Conservation (phyloP, 2,888 invertebrate genomes). For the Harpalus rufipes region DNA sequence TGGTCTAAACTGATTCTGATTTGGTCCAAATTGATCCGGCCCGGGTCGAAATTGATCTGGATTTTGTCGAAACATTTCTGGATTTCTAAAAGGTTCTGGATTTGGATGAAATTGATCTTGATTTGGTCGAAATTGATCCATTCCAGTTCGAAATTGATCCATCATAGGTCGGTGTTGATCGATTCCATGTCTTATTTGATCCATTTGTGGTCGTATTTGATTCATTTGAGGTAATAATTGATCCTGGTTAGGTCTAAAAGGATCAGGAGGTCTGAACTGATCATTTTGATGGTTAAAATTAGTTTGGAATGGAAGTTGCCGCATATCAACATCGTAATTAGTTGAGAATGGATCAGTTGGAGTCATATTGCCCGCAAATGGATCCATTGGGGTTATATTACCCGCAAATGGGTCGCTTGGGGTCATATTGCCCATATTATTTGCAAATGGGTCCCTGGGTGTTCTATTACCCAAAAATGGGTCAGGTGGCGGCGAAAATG, state of each 20-base stretch:
- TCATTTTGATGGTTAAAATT: slow-evolving; percentile 15
- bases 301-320: background rate
- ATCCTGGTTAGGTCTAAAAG: background rate
- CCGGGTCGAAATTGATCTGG: background rate
- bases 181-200: too few relatives aligned
- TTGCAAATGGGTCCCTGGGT: slow-evolving; percentile 51
- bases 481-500: slow-evolving; percentile 13
- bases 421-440: background rate
- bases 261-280: background rate
- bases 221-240: too few relatives aligned
- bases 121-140: background rate
- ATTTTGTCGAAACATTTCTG: too few relatives aligned
- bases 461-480: slow-evolving; percentile 35
- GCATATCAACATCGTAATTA: slow-evolving; percentile 25
- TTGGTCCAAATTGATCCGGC: background rate
- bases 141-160: background rate
- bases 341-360: slow-evolving; percentile 23
- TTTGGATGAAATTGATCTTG: too few relatives aligned
- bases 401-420: background rate
- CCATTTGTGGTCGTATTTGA: too few relatives aligned
- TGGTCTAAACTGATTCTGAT: background rate
- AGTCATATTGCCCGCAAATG: slow-evolving; percentile 8
- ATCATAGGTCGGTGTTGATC: background rate
- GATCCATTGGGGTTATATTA: background rate
- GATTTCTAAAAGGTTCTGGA: too few relatives aligned